phyloP scores from a whole-genome alignment of 2,888 invertebrate species.

The Phasia obesa region DNA sequence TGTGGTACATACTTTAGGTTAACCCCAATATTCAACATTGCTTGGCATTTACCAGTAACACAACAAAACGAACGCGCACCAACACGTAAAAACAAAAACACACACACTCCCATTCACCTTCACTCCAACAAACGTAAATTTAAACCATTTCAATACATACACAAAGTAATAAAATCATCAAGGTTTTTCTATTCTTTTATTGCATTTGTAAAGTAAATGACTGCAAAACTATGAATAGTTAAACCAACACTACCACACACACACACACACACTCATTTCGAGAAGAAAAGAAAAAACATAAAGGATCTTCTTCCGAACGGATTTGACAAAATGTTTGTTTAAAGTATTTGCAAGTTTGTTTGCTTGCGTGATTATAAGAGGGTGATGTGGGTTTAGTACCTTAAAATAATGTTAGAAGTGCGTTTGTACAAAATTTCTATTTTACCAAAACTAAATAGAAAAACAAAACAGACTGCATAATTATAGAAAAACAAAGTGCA shows the following conservation, averaged over 20 bases:
- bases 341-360: slow-evolving; percentile 42
- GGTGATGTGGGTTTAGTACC: slow-evolving; percentile 21
- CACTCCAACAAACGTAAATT: neutral
- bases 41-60: slow-evolving; percentile 67
- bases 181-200: slow-evolving; percentile 46
- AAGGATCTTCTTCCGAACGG: slow-evolving; percentile 50
- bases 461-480: neutral
- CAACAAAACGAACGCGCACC: slow-evolving; percentile 33
- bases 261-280: neutral
- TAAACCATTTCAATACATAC: slow-evolving; percentile 37
- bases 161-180: slow-evolving; percentile 51
- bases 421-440: slow-evolving; percentile 63
- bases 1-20: slow-evolving; percentile 59
- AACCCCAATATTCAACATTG: slow-evolving; percentile 65
- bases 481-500: neutral
- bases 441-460: slow-evolving; percentile 20
- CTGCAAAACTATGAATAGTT: slow-evolving; percentile 19
- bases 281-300: neutral
- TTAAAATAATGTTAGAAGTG: slow-evolving; percentile 65
- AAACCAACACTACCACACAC: neutral
- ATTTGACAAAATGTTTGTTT: slow-evolving; percentile 59
- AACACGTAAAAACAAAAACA: too few relatives aligned
- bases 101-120: neutral
- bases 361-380: slow-evolving; percentile 16
- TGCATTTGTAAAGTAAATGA: slow-evolving; percentile 11